Conservation (phyloP, 1,140 invertebrate species). For the Bombus superbus region DNA sequence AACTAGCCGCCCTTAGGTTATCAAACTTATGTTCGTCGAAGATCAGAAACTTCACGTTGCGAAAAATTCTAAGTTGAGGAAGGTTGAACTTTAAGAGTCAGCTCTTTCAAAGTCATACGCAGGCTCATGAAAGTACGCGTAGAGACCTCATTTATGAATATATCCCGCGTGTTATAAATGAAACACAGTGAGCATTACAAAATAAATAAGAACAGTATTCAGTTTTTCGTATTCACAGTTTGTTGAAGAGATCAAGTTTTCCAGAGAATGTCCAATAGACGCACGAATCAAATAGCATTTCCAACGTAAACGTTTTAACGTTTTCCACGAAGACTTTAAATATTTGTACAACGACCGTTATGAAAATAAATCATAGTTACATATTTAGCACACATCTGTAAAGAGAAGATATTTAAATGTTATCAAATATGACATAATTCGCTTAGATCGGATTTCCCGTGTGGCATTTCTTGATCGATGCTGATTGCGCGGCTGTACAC, state of each 20-base stretch:
- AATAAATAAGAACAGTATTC: neutral
- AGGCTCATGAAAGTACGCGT: too few species aligned
- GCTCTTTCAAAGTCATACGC: too few species aligned
- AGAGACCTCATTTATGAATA: too few species aligned
- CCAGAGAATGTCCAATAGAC: neutral
- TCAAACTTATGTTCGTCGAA: constrained; percentile 61
- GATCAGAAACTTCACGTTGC: neutral
- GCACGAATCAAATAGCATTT: constrained; percentile 5
- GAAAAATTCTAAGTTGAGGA: too few species aligned
- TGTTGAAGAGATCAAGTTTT: neutral
- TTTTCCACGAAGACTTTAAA: neutral
- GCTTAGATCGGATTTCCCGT: neutral
- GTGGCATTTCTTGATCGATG: constrained; percentile 1
- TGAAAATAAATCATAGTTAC: neutral
- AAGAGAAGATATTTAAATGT: neutral
- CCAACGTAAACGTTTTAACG: neutral
- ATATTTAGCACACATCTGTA: neutral
- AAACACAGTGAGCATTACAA: too few species aligned
- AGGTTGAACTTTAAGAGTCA: too few species aligned
- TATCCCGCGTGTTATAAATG: too few species aligned
- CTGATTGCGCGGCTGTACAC: neutral
- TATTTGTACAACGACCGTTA: neutral
- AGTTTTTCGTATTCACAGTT: neutral
- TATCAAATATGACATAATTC: neutral
- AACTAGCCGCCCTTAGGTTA: constrained; percentile 69